Percentiles rank a stretch among this genome's conserved stretches.
Conservation (phyloP, 1,140 invertebrate species). For the Drosophila nikananu region DNA sequence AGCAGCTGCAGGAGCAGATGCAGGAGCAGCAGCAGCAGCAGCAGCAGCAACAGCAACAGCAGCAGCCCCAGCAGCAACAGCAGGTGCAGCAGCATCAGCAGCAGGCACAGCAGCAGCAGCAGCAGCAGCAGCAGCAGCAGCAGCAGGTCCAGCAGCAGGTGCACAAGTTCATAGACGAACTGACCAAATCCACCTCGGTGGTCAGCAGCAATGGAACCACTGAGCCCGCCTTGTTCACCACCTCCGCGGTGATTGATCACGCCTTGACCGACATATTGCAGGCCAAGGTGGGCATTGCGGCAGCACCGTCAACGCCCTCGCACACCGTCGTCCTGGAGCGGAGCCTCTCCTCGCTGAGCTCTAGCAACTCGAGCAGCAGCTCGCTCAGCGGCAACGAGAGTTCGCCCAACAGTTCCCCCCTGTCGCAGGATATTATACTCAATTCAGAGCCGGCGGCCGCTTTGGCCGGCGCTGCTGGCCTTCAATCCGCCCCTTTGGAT, state of each 20-base stretch:
- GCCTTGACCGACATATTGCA: conserved; percentile 74
- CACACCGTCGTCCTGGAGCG: conserved; percentile 63
- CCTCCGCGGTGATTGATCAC: conserved; percentile 69
- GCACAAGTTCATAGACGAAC: conserved; percentile 78
- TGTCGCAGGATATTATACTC: conserved; percentile 85
- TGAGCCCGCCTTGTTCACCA: conserved; percentile 57
- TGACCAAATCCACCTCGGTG: conserved; percentile 73
- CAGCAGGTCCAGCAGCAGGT: conserved; percentile 67
- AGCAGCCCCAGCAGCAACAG: conserved; percentile 54
- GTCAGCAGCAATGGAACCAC: conserved; percentile 67
- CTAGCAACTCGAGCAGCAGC: conserved; percentile 56
- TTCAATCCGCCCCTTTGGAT: conserved; percentile 33
- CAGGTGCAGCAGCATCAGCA: conserved; percentile 56
- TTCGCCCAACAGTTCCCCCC: conserved; percentile 77
- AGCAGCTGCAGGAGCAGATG: conserved; percentile 69
- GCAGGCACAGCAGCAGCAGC: conserved; percentile 15
- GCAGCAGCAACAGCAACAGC: conserved; percentile 49
- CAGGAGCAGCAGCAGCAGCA: conserved; percentile 31
- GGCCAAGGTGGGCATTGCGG: conserved; percentile 51
- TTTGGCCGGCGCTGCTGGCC: conserved; percentile 38
- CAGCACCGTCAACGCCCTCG: conserved; percentile 3
- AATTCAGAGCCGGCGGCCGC: conserved; percentile 80
- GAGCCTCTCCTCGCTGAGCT: conserved; percentile 66
- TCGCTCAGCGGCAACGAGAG: conserved; percentile 52
- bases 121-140: conserved; percentile 30